phyloP scores from a whole-genome alignment of 2,797 vertebrate genomes.

The Enteromius paludinosus region DNA sequence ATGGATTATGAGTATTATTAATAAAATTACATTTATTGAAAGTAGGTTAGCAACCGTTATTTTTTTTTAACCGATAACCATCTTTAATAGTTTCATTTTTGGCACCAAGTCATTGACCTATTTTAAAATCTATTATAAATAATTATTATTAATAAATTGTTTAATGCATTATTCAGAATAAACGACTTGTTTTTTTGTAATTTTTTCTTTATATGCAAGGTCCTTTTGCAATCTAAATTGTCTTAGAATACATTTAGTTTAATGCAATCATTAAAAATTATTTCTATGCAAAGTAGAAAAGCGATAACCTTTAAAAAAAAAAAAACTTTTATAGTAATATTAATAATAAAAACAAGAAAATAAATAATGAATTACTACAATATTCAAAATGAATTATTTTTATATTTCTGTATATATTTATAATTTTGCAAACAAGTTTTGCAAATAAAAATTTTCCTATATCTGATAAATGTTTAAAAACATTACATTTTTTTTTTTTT shows the following conservation, averaged over 20 bases:
- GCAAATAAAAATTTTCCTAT: not conserved
- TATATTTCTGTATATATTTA: not conserved
- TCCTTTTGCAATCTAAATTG: too few species aligned
- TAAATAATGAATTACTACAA: not conserved
- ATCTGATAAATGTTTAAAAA: not conserved
- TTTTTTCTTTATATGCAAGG: not conserved
- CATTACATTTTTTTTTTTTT: not conserved
- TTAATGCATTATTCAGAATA: not conserved
- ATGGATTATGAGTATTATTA: not conserved
- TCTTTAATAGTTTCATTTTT: not conserved
- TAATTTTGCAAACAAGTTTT: too few species aligned
- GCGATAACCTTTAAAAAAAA: too few species aligned
- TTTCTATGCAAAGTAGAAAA: too few species aligned
- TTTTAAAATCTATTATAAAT: not conserved
- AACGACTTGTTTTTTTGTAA: not conserved
- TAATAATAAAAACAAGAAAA: not conserved
- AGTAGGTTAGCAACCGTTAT: not conserved
- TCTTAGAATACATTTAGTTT: too few species aligned
- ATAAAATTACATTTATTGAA: not conserved
- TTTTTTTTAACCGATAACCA: not conserved
- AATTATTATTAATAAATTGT: not conserved
- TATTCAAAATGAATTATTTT: not conserved
- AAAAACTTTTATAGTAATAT: not conserved
- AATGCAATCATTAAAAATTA: too few species aligned
- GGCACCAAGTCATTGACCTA: not conserved